These are phyloP conservation scores for Castor canadensis DNA, from an alignment of 2,113 vertebrate species.

Conservation along the genomic window DNA sequence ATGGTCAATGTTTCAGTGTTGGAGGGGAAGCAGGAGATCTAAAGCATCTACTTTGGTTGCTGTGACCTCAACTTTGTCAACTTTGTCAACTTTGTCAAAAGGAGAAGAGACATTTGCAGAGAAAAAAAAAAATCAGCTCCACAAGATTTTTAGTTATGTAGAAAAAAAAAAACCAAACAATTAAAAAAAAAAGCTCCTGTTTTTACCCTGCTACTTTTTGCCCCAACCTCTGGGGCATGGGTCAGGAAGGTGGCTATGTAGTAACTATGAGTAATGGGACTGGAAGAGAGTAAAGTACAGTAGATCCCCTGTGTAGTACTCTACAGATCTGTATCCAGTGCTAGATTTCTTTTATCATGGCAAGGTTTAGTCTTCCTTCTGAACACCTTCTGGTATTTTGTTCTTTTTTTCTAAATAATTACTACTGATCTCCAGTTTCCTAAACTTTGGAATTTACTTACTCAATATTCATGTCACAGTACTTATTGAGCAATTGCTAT, in stretches of 20 bases:
- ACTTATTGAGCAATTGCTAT: neutral
- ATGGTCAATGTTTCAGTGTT: neutral
- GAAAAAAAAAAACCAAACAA: neutral
- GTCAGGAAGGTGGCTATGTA: too few species aligned
- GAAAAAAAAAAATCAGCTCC: neutral
- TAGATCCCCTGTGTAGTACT: neutral
- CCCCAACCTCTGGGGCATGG: neutral
- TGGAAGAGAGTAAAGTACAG: neutral
- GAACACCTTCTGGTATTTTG: neutral
- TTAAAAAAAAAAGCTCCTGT: neutral
- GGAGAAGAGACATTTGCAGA: neutral
- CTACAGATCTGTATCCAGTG: neutral
- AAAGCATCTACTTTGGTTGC: neutral
- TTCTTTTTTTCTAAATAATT: neutral
- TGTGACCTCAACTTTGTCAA: neutral
- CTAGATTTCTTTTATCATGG: neutral
- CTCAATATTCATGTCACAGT: neutral
- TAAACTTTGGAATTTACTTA: neutral
- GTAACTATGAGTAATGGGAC: neutral
- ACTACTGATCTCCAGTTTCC: neutral
- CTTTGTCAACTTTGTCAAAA: neutral
- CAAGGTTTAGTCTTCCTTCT: neutral
- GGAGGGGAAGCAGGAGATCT: neutral
- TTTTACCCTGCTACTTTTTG: neutral
- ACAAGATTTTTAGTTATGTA: neutral